These are phyloP conservation scores for Protodeltote pygarga DNA, from an alignment of 2,888 invertebrate genomes.

Conservation along the genomic window DNA sequence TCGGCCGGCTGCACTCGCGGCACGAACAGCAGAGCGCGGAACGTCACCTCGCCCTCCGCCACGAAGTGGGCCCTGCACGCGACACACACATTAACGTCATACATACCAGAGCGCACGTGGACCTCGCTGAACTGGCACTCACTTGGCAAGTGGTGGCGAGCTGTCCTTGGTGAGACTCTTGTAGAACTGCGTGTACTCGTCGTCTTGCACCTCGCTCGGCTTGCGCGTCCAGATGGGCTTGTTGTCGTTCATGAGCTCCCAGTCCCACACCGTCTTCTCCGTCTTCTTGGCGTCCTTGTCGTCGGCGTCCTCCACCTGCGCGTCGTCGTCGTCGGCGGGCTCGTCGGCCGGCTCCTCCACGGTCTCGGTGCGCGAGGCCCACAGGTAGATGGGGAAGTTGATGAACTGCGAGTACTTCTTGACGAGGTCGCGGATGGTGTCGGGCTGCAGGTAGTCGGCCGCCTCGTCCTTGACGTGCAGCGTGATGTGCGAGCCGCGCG, in stretches of 20 bases:
- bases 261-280: conserved; percentile 99
- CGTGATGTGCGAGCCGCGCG: conserved; percentile 96
- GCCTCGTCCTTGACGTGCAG: conserved; percentile 99
- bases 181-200: conserved; percentile 98
- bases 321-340: conserved; percentile 74
- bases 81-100: conserved; percentile 44
- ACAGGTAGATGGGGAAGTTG: conserved; percentile 99
- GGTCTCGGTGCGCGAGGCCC: conserved; percentile 88
- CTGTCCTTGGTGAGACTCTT: conserved; percentile 97
- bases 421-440: conserved; percentile 95
- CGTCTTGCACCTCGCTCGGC: conserved; percentile 92
- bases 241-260: conserved; percentile 98
- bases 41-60: conserved; percentile 99
- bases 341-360: conserved; percentile 45
- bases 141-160: conserved; percentile 92
- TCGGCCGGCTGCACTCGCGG: conserved; percentile 97
- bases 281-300: conserved; percentile 93
- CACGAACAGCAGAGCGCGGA: conserved; percentile 98
- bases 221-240: conserved; percentile 99
- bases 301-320: conserved; percentile 91
- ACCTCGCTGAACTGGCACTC: background rate
- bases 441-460: conserved; percentile 96
- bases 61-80: conserved; percentile 93
- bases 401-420: conserved; percentile 99
- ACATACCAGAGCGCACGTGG: background rate